Base-by-base conservation (phyloP, 2,797 vertebrate species). In the Phylloscopus collybita region DNA sequence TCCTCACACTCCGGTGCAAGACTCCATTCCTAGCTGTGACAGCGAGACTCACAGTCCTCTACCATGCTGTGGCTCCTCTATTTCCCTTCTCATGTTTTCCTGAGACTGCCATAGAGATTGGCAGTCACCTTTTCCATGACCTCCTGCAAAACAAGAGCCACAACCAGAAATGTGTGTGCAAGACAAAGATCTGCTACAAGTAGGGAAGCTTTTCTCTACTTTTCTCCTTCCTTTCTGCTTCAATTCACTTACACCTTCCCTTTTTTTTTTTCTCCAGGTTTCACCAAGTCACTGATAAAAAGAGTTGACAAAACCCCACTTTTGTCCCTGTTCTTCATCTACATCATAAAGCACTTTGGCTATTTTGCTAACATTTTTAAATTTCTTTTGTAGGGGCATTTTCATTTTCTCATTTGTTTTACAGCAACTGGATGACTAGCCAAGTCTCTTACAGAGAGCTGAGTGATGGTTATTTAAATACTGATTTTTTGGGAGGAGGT, bases 1-100 rank as follows among this genome's bases (percentile, higher is more conserved):
- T 80, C 14, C 54, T 85, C 23, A 20, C 3, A 80, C 32, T 61
- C 14, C 1, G 3, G 65, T 20, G 42, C n/a, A 80, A 69, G 36
- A 56, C 0, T n/a, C 1, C 14, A 66, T 34, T 60, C 18, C n/a
- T 25, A 5, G 25, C 32, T 66, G 19, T 5, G 5, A 74, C 0
- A 74, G 10, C 3, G 45, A 91, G 47, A 42, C 18, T 87, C 26
- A 34, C 2, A 60, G 51, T 23, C 18, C 22, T 73, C 40, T 70
- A 0, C 13, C 1, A 1, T 16, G 29, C 23, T 10, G 3, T 4
- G 34, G 54, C 13, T 64, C 21, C 5, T 12, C 36, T 26, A 9
- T 26, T 85, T 34, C 49, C 13, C 14, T 71, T 64, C 32, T 64
- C n/a, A 7, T 5, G 3, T 26, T 40, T 66, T 29, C 45, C 47